Evolutionary conservation across 2,113 vertebrate species (phyloP).

Genomic region (Cettia cetti): DNA sequence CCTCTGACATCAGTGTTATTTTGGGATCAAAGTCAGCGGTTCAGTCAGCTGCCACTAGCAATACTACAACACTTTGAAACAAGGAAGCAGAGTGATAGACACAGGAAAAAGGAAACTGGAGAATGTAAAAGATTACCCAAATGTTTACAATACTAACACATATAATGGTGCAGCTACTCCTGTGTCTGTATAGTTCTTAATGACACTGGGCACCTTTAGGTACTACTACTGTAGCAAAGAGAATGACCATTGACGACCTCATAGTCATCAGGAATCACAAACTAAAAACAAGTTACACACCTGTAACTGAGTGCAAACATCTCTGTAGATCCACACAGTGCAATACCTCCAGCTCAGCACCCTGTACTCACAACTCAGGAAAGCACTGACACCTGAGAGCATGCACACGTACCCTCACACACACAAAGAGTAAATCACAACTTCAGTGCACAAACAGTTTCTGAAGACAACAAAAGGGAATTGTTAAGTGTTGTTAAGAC

Average conservation of each 20-base stretch:
- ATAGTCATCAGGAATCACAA: fast-evolving
- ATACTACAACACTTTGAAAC: not conserved
- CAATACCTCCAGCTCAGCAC: not conserved
- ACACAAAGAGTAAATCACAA: not conserved
- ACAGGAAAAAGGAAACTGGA: slow-evolving; percentile 20
- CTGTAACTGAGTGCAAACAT: not conserved
- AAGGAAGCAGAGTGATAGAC: not conserved
- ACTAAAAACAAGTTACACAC: not conserved
- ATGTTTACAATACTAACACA: not conserved
- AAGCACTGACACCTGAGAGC: not conserved
- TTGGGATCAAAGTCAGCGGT: not conserved
- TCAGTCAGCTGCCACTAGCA: not conserved
- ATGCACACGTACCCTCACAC: not conserved
- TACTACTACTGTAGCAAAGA: not conserved
- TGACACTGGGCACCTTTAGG: not conserved
- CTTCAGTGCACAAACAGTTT: not conserved
- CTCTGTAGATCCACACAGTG: not conserved
- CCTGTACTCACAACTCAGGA: not conserved
- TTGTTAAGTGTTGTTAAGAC: not conserved
- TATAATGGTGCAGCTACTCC: not conserved
- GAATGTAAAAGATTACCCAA: not conserved
- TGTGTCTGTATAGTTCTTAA: not conserved
- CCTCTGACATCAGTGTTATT: not conserved
- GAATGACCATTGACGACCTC: not conserved
- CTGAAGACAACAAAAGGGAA: not conserved